A percentile compares a stretch with the other conserved stretches of the same genome.
Conservation (phyloP, 2,888 invertebrate genomes). For the Ophion ventricosus region DNA sequence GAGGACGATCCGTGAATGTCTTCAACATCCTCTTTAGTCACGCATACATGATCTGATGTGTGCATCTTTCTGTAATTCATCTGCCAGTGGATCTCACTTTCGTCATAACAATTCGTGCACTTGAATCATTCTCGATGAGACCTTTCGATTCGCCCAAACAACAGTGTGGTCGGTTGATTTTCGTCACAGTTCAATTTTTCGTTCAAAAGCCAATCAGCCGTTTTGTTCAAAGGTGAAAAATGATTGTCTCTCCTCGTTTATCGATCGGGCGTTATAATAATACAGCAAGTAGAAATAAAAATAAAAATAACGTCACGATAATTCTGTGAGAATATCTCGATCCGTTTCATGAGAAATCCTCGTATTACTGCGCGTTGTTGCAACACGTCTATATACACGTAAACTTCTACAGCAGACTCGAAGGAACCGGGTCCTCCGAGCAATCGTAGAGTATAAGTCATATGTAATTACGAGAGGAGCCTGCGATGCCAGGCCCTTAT, state of each 20-base stretch:
- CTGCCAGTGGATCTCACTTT: neutral
- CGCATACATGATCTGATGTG: too few species aligned
- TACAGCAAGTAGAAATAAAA: conserved; percentile 20
- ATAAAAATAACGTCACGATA: conserved; percentile 36
- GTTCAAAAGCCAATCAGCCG: too few species aligned
- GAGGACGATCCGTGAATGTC: too few species aligned
- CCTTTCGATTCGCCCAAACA: too few species aligned
- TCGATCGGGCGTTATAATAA: conserved; percentile 27
- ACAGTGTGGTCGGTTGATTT: too few species aligned
- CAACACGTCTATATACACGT: conserved; percentile 22
- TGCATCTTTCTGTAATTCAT: too few species aligned
- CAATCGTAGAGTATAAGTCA: conserved; percentile 63
- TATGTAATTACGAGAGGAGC: conserved; percentile 62
- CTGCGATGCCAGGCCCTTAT: conserved; percentile 52
- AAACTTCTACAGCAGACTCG: conserved; percentile 62
- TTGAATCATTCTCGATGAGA: neutral
- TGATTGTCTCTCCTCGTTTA: conserved; percentile 7
- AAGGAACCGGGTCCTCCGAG: conserved; percentile 70
- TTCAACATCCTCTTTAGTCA: too few species aligned
- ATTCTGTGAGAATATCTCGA: conserved; percentile 39
- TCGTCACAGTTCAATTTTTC: too few species aligned
- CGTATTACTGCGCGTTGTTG: conserved; percentile 23
- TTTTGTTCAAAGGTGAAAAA: neutral
- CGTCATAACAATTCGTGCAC: neutral
- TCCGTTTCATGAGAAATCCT: conserved; percentile 48